Evolutionary conservation across 37 sponge, comb jelly and placozoan genomes (phyloP).

Genomic region (Tethya wilhelma): DNA sequence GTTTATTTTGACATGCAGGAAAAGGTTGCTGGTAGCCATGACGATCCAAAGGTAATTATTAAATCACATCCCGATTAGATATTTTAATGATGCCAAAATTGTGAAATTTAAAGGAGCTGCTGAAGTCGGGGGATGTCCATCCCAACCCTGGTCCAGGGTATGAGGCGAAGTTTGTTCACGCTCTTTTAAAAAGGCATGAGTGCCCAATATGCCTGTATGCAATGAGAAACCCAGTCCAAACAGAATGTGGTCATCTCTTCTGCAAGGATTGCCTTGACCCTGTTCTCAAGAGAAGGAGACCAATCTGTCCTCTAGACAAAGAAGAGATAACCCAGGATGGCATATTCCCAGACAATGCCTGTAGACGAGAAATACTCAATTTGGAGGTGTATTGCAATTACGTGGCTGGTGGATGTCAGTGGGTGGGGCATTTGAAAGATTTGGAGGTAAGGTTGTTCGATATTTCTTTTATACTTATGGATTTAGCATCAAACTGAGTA

Average conservation of each 20-base stretch:
- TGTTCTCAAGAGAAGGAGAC: conserved; percentile 6
- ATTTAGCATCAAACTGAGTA: background rate
- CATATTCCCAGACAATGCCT: conserved; percentile 72
- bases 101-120: no score
- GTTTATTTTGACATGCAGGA: no score
- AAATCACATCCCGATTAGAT: no score
- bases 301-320: conserved; percentile 59
- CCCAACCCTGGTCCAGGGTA: no score
- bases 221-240: conserved; percentile 57
- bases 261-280: conserved; percentile 65
- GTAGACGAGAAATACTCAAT: conserved; percentile 56
- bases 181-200: conserved; percentile 52
- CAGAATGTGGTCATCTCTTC: conserved; percentile 74
- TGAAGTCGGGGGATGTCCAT: no score
- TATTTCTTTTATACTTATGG: no score
- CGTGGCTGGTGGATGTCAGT: conserved; percentile 33
- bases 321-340: conserved; percentile 41
- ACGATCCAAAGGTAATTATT: no score
- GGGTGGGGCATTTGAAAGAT: conserved; percentile 45
- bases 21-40: no score
- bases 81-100: no score
- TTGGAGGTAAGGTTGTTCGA: no score
- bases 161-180: conserved; percentile 45
- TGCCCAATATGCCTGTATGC: conserved; percentile 57
- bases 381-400: conserved; percentile 49